phyloP scores from a whole-genome alignment of 2,797 vertebrate genomes.

The Fringilla coelebs region DNA sequence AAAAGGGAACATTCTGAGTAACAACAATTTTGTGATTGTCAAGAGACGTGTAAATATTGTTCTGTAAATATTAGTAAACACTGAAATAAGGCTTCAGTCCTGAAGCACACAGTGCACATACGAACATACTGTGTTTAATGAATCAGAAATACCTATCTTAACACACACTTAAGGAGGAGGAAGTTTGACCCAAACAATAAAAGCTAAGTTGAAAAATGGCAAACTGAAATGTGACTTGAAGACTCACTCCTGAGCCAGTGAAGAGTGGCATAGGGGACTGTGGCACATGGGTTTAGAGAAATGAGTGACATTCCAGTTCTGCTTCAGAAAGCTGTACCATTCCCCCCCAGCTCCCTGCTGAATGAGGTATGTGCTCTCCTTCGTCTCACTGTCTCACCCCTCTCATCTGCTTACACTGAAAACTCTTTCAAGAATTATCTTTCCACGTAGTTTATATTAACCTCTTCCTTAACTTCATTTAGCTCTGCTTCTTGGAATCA shows the following conservation, averaged over 20 bases:
- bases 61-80: slow-evolving; percentile 10
- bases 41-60: background rate
- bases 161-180: background rate
- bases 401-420: background rate
- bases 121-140: background rate
- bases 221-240: background rate
- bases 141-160: background rate
- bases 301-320: background rate
- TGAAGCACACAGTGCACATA: background rate
- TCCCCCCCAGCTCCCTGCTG: background rate
- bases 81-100: background rate
- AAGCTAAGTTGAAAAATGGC: background rate
- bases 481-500: background rate
- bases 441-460: background rate
- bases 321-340: background rate
- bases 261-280: background rate
- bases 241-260: background rate
- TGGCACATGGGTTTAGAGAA: background rate
- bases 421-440: background rate
- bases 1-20: background rate
- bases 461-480: background rate
- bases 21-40: background rate
- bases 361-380: background rate
- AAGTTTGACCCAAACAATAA: background rate
- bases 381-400: background rate